Evolutionary conservation across 2,888 invertebrate species (phyloP).

Genomic region (Xylophagus ater): DNA sequence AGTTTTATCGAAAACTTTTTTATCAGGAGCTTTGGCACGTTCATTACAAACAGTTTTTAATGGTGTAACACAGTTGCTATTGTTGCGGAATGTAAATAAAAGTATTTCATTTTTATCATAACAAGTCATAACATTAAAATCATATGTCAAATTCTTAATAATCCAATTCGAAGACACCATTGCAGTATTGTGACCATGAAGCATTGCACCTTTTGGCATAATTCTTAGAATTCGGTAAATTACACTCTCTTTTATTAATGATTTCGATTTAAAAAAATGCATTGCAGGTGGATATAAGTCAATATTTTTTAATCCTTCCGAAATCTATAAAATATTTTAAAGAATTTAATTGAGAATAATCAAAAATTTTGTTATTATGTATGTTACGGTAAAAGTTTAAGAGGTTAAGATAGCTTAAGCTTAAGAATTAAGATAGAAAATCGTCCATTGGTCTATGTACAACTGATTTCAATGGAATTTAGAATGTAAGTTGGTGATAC

Average conservation of each 20-base stretch:
- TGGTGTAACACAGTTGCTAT: slow-evolving; percentile 31
- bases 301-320: too few relatives aligned
- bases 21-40: slow-evolving; percentile 40
- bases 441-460: too few relatives aligned
- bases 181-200: slow-evolving; percentile 47
- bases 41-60: slow-evolving; percentile 37
- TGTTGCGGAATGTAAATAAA: slow-evolving; percentile 33
- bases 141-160: slow-evolving; percentile 43
- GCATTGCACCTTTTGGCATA: slow-evolving; percentile 49
- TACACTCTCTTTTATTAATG: slow-evolving; percentile 43
- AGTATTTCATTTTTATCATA: slow-evolving; percentile 31
- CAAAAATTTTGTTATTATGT: too few relatives aligned
- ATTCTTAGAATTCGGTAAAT: slow-evolving; percentile 47
- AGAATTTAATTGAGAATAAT: too few relatives aligned
- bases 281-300: slow-evolving; percentile 45
- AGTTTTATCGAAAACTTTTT: slow-evolving; percentile 42
- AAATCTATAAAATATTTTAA: too few relatives aligned
- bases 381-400: too few relatives aligned
- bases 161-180: slow-evolving; percentile 44
- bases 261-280: slow-evolving; percentile 46
- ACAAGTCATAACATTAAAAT: slow-evolving; percentile 33
- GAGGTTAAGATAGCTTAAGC: too few relatives aligned
- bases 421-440: too few relatives aligned
- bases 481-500: too few relatives aligned
- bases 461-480: too few relatives aligned